Evolutionary conservation across 1,140 invertebrate genomes (phyloP).

Genomic region (Camponotus vicinus): DNA sequence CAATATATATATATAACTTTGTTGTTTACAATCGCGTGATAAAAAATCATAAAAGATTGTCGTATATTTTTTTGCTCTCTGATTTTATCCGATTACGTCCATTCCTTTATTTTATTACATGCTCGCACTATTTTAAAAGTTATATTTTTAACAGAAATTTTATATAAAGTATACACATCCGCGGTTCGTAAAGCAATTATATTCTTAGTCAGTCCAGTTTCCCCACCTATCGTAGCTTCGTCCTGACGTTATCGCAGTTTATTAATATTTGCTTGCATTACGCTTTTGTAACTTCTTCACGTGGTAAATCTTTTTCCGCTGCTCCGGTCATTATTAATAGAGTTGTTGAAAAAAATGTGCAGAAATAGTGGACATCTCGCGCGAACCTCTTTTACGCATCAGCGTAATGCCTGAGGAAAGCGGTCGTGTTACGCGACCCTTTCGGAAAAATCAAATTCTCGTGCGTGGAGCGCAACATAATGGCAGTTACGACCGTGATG

Average conservation of each 20-base stretch:
- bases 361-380: not conserved
- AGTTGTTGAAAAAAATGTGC: not conserved
- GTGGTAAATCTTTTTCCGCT: slow-evolving; percentile 52
- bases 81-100: not conserved
- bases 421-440: not conserved
- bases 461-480: not conserved
- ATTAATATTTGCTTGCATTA: slow-evolving; percentile 65
- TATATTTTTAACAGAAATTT: slow-evolving; percentile 72
- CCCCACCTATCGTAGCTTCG: slow-evolving; percentile 32
- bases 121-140: slow-evolving; percentile 64
- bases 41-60: slow-evolving; percentile 19
- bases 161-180: slow-evolving; percentile 72
- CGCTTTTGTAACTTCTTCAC: slow-evolving; percentile 46
- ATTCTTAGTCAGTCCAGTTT: slow-evolving; percentile 68
- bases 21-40: not conserved
- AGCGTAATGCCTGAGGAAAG: not conserved
- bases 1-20: not conserved
- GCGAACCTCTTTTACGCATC: slow-evolving; percentile 10
- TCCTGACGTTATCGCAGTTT: slow-evolving; percentile 73
- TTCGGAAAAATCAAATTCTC: slow-evolving; percentile 41
- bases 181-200: slow-evolving; percentile 56
- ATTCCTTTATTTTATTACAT: slow-evolving; percentile 42
- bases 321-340: slow-evolving; percentile 67
- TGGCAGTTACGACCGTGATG: slow-evolving; percentile 49
- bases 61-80: slow-evolving; percentile 8